Percentiles rank a stretch among this genome's conserved stretches.
Conservation (phyloP, 1,140 invertebrate genomes). For the Macrosteles quadrilineatus region DNA sequence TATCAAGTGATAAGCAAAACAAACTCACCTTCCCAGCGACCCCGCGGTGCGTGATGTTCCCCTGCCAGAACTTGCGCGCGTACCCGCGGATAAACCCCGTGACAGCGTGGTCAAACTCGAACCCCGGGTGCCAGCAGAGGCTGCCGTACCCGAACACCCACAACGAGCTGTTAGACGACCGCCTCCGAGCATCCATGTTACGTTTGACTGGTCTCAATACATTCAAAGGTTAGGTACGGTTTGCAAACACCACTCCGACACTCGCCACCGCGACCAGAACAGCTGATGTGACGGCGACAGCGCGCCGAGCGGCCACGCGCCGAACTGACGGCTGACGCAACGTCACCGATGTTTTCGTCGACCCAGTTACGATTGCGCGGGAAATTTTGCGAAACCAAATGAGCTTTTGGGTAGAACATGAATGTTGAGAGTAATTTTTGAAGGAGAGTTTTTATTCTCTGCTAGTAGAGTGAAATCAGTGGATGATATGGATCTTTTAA, state of each 20-base stretch:
- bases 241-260: no score
- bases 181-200: conserved; percentile 1
- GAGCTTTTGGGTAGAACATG: no score
- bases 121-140: conserved; percentile 85
- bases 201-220: neutral
- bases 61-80: conserved; percentile 82
- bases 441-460: no score
- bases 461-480: no score
- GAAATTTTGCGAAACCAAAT: no score
- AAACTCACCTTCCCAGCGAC: conserved; percentile 69
- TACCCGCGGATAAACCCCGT: conserved; percentile 75
- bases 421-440: no score
- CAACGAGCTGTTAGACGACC: conserved; percentile 22
- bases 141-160: conserved; percentile 90
- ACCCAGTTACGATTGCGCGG: no score
- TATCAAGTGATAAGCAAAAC: neutral
- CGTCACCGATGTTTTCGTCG: conserved; percentile 5
- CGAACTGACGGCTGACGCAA: conserved; percentile 9
- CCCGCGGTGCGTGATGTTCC: conserved; percentile 79
- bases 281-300: conserved; percentile 13
- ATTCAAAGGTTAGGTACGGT: no score
- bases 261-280: no score
- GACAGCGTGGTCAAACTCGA: conserved; percentile 68
- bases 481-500: no score
- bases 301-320: neutral